Evolutionary conservation across 2,113 vertebrate species (phyloP), one percentile per base, ranked within the genome.

Genomic region (Catharus bicknelli): DNA sequence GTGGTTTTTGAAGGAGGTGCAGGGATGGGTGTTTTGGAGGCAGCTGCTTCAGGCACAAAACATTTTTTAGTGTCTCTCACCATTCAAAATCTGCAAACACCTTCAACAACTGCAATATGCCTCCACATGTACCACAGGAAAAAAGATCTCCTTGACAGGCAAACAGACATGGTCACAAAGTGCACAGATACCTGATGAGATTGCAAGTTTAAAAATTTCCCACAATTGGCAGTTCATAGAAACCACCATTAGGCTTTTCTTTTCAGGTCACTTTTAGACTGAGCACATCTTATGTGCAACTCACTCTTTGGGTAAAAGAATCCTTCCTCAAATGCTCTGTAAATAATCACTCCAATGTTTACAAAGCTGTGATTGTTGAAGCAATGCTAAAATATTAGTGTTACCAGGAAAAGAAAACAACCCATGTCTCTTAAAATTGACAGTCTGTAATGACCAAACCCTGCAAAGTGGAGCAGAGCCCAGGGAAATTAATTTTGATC

Each of bases 391-490:
- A 77, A 82, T 45, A 70, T 81, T 53, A 53, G 67, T 18, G 18
- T 88, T 61, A 73, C 32, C 5, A 2, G 55, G 16, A 61, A 57
- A 81, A 43, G 34, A 69, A 64, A 59, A 21, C 15, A 86, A 30
- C 23, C 32, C 23, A 2, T 2, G 51, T 25, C 30, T 86, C n/a
- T 76, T 38, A 70, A 83, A 95, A 82, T 2, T 79, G 58, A 66
- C 55, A 36, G 43, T 29, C 47, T 72, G 32, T 4, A 50, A 50
- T 32, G 54, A 73, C 66, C 88, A 88, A 93, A 86, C 22, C 54
- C 77, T 90, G 73, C 17, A 42, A 78, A 86, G 55, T 45, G 80
- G 64, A 94, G 58, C 88, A 58, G 58, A 86, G 86, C 83, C 88
- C 50, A 79, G 13, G 74, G 80, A 90, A 92, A 84, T 32, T 6